Evolutionary conservation across 2,113 vertebrate species (phyloP), one percentile per base, ranked within the genome.

Genomic region (Herpailurus yagouaroundi): DNA sequence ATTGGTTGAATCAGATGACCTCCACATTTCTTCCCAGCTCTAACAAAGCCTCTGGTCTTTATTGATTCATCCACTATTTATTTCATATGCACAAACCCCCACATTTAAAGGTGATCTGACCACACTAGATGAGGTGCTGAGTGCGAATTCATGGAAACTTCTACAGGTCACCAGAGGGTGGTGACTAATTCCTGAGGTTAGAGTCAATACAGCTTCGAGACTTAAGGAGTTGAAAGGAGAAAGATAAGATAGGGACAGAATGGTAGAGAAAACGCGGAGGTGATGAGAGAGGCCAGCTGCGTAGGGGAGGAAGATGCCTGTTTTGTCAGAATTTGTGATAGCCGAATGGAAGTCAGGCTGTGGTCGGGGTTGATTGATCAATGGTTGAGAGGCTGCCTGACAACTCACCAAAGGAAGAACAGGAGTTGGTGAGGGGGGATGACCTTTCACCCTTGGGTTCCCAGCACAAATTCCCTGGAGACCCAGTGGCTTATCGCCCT

Each of bases 371-470:
- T 98, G 94, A 98, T 97, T 98, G 98, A 98, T 97, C 97, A 95
- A 23, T 95, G 89, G 83, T 84, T 88, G 92, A 95, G 96, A 95
- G 80, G 92, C 92, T 96, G 95, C 92, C 74, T 98, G 97, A 97
- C 98, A 98, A 85, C 74, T 80, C 45, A 18, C 76, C 82, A 96
- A 97, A 96, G 90, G 95, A 97, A 88, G 90, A 85, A 88, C 91
- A 93, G 94, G 52, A 87, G 76, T 89, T 94, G 33, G 64, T 76
- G 81, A 94, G 31, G 52, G 60, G 48, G 76, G 60, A 23, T 96
- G 98, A 98, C 97, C 98, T 98, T 97, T 98, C 96, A 97, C 97
- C 97, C 77, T 36, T 48, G 71, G 96, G 55, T 66, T 96, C 94
- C 92, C 60, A 71, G 96, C 90, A 63, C 90, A 81, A 69, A 95